Evolutionary conservation across 1,140 invertebrate genomes (phyloP).

Genomic region (Alviniconcha marisindica): DNA sequence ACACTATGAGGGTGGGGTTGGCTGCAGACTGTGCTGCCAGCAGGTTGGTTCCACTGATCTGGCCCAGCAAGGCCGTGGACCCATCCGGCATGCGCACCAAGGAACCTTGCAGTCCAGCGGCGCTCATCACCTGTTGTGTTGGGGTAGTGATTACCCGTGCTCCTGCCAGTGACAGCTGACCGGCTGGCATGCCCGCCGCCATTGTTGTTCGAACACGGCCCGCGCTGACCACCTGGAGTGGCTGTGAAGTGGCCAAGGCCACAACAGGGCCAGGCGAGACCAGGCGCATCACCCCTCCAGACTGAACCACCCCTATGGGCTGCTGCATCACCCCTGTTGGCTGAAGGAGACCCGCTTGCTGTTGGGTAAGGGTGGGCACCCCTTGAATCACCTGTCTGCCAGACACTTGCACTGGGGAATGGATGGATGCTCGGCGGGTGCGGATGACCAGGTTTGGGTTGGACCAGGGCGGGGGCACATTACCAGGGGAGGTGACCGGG

Average conservation of each 20-base stretch:
- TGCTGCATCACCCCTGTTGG: constrained; percentile 4
- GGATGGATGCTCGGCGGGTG: constrained; percentile 76
- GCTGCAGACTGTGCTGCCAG: neutral
- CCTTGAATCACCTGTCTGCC: constrained; percentile 19
- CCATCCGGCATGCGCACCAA: constrained; percentile 36
- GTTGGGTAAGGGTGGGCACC: neutral
- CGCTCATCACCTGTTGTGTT: neutral
- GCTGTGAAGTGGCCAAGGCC: constrained; percentile 22
- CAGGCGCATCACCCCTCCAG: constrained; percentile 12
- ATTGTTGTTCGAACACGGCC: constrained; percentile 10
- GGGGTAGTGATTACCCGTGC: neutral
- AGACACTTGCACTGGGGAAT: constrained; percentile 50
- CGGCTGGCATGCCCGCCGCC: neutral
- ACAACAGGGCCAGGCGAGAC: constrained; percentile 30
- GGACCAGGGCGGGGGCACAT: constrained; percentile 74
- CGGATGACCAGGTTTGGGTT: constrained; percentile 79
- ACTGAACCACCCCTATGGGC: constrained; percentile 2
- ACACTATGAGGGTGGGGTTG: constrained; percentile 19
- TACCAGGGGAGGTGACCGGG: constrained; percentile 38
- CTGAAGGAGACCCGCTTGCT: neutral
- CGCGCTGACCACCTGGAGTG: constrained; percentile 30
- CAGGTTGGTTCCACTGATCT: constrained; percentile 9
- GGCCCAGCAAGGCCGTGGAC: constrained; percentile 25
- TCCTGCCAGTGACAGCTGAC: constrained; percentile 21
- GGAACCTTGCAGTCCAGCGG: constrained; percentile 19